phyloP scores from a whole-genome alignment of 2,113 vertebrate species.

The Dicerorhinus sumatrensis region DNA sequence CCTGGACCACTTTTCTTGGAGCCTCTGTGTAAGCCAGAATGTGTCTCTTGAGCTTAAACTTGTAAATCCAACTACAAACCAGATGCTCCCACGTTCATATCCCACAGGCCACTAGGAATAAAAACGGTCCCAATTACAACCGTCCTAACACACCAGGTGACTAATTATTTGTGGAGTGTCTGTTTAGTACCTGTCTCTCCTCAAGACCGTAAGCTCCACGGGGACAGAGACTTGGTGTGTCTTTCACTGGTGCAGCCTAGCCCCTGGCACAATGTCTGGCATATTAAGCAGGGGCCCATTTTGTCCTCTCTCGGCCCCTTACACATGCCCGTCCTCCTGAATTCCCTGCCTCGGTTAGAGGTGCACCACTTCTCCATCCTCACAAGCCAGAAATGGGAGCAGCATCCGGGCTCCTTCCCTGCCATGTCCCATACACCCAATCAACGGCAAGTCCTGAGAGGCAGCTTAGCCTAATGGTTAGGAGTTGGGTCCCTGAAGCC shows the following conservation, averaged over 20 bases:
- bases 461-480: background rate
- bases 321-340: accelerated
- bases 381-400: background rate
- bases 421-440: accelerated
- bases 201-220: background rate
- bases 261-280: background rate
- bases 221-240: background rate
- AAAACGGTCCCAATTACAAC: background rate
- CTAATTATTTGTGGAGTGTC: background rate
- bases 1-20: background rate
- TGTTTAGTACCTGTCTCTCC: background rate
- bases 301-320: background rate
- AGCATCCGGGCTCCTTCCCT: accelerated
- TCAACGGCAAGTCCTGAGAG: background rate
- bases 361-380: background rate
- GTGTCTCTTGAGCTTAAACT: background rate
- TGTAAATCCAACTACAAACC: background rate
- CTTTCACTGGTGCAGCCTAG: background rate
- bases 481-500: background rate
- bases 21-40: background rate
- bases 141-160: background rate
- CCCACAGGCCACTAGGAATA: background rate
- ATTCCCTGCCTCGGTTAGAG: background rate
- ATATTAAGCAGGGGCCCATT: background rate
- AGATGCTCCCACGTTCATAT: background rate